Percentiles rank a stretch among this genome's conserved stretches.
These are phyloP conservation scores for Sclerurus mexicanus DNA, from an alignment of 2,113 vertebrate genomes.

Conservation along the genomic window DNA sequence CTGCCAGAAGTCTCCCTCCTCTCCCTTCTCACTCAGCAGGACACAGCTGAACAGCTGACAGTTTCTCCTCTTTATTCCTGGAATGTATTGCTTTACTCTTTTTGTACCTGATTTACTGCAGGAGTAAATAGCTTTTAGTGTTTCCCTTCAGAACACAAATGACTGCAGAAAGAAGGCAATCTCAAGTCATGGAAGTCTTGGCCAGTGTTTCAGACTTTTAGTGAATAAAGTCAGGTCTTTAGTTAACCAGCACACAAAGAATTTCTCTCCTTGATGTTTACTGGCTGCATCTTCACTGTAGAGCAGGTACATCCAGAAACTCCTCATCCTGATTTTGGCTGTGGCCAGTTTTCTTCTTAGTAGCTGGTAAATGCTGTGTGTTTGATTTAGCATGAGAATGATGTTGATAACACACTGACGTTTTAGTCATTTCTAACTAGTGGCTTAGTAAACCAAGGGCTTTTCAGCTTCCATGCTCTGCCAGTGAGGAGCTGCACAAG, in stretches of 20 bases:
- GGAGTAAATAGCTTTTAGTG: background rate
- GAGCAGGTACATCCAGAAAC: background rate
- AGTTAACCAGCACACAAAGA: background rate
- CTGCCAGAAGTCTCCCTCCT: slow-evolving; percentile 25
- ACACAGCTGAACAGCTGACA: background rate
- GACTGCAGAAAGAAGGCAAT: background rate
- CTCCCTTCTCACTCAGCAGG: background rate
- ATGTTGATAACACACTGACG: background rate
- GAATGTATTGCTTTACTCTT: background rate
- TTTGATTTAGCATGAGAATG: background rate
- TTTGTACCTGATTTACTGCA: background rate
- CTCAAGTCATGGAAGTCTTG: background rate
- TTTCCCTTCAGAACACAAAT: background rate
- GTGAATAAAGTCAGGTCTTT: background rate
- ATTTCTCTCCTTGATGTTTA: background rate
- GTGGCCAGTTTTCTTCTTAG: background rate
- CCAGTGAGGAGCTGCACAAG: background rate
- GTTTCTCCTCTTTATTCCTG: background rate
- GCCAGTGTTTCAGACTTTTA: background rate
- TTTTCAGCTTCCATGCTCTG: background rate
- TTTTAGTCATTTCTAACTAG: background rate
- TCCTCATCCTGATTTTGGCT: background rate
- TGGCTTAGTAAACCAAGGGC: background rate
- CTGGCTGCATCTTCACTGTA: background rate
- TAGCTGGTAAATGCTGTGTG: background rate